Percentiles rank a stretch among this genome's conserved stretches.
phyloP scores from a whole-genome alignment of 2,888 invertebrate species.

The Eucera pruinosa region DNA sequence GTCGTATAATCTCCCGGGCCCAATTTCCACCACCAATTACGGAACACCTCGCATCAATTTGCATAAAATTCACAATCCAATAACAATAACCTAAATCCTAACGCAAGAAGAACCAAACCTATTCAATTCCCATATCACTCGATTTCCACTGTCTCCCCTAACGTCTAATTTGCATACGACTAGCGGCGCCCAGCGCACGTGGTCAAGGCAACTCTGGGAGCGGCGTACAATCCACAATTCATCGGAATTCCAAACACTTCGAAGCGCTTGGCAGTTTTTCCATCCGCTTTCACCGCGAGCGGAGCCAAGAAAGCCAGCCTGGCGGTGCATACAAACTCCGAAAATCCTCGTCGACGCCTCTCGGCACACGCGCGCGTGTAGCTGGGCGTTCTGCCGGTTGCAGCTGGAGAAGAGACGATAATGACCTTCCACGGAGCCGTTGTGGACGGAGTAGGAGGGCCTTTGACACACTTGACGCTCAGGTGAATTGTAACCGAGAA shows the following conservation, averaged over 20 bases:
- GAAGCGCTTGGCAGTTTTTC: not conserved
- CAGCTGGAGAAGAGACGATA: constrained; percentile 76
- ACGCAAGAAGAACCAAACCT: too few species aligned
- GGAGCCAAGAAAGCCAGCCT: not conserved
- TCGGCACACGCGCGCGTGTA: constrained; percentile 31
- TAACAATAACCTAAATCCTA: too few species aligned
- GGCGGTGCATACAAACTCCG: constrained; percentile 16
- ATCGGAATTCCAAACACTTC: not conserved
- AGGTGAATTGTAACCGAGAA: constrained; percentile 79
- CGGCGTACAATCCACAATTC: not conserved
- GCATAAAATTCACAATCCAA: too few species aligned
- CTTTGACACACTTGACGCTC: constrained; percentile 84
- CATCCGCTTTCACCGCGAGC: constrained; percentile 43
- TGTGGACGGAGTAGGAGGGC: constrained; percentile 82
- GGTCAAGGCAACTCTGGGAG: not conserved
- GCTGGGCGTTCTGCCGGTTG: constrained; percentile 50
- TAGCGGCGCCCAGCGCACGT: not conserved
- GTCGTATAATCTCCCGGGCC: too few species aligned
- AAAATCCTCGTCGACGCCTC: constrained; percentile 23
- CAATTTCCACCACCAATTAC: too few species aligned
- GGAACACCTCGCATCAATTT: too few species aligned
- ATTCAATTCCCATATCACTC: too few species aligned
- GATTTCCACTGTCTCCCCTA: not conserved
- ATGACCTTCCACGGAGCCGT: constrained; percentile 82
- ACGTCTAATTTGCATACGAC: not conserved